Percentiles rank a stretch among this genome's conserved stretches.
Evolutionary conservation across 2,797 vertebrate genomes (phyloP).

Genomic region (Corythornis leucogaster): DNA sequence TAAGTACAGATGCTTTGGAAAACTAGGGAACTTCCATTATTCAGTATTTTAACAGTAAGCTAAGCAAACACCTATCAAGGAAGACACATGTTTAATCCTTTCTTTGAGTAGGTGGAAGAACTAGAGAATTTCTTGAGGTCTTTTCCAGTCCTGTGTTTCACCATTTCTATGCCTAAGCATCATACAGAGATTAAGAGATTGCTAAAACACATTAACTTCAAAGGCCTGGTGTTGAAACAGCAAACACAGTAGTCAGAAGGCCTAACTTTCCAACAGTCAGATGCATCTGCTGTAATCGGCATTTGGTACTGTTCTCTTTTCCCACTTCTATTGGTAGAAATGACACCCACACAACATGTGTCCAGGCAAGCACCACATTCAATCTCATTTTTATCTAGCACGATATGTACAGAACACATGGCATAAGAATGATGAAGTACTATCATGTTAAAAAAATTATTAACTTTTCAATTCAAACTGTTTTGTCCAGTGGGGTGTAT

Average conservation of each 20-base stretch:
- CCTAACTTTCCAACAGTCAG: neutral
- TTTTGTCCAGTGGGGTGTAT: neutral
- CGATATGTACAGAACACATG: conserved; percentile 39
- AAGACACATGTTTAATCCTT: conserved; percentile 22
- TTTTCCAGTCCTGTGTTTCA: conserved; percentile 45
- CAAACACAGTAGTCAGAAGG: conserved; percentile 7
- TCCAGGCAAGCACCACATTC: conserved; percentile 25
- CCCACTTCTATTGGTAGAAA: conserved; percentile 50
- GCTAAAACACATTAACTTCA: conserved; percentile 38
- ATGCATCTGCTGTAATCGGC: conserved; percentile 28
- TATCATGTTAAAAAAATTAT: neutral
- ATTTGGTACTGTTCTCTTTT: conserved; percentile 46
- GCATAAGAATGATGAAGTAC: neutral
- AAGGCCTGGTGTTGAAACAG: conserved; percentile 28
- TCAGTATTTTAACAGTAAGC: conserved; percentile 23
- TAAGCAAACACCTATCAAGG: conserved; percentile 36
- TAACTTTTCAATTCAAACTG: neutral
- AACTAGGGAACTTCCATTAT: neutral
- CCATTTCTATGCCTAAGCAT: neutral
- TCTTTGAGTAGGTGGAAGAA: conserved; percentile 43
- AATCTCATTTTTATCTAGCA: conserved; percentile 31
- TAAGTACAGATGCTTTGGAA: neutral
- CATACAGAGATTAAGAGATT: conserved; percentile 17
- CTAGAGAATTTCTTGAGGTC: conserved; percentile 35
- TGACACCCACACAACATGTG: conserved; percentile 67